A percentile compares a stretch with the other conserved stretches of the same genome.
Conservation (phyloP, 2,113 vertebrate species). For the Syrmaticus mikado region DNA sequence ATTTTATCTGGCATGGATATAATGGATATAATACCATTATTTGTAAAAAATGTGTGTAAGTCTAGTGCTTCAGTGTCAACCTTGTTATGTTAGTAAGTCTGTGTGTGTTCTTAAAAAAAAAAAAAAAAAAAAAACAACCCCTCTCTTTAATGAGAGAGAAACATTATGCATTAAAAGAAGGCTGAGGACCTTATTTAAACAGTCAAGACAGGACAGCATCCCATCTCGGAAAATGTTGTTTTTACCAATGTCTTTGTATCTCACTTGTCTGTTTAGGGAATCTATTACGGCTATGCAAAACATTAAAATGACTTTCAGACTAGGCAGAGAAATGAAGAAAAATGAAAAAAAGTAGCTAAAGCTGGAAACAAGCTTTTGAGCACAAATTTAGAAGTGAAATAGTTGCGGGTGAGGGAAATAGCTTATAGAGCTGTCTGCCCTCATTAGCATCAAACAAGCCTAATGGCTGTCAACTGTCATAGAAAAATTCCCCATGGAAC, state of each 20-base stretch:
- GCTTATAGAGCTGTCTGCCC: conserved; percentile 34
- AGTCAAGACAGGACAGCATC: neutral
- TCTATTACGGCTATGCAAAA: neutral
- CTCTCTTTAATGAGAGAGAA: neutral
- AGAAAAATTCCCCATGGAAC: neutral
- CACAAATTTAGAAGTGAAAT: conserved; percentile 58
- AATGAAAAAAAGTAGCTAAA: conserved; percentile 25
- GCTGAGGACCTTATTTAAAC: neutral
- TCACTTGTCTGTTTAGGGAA: conserved; percentile 17
- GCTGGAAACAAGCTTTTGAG: conserved; percentile 25
- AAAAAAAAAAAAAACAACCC: neutral
- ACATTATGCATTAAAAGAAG: neutral
- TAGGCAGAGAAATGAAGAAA: conserved; percentile 27
- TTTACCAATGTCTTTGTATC: neutral
- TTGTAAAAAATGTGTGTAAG: neutral
- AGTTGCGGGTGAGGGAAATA: conserved; percentile 11
- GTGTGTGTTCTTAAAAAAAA: neutral
- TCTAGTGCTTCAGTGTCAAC: neutral
- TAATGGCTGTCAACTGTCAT: conserved; percentile 61
- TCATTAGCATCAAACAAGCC: conserved; percentile 42
- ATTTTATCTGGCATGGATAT: neutral
- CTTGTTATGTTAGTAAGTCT: neutral
- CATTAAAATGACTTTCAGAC: conserved; percentile 32
- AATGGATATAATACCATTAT: neutral
- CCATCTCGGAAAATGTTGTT: neutral